phyloP scores from a whole-genome alignment of 2,113 vertebrate genomes.

The Pelmatolapia mariae region DNA sequence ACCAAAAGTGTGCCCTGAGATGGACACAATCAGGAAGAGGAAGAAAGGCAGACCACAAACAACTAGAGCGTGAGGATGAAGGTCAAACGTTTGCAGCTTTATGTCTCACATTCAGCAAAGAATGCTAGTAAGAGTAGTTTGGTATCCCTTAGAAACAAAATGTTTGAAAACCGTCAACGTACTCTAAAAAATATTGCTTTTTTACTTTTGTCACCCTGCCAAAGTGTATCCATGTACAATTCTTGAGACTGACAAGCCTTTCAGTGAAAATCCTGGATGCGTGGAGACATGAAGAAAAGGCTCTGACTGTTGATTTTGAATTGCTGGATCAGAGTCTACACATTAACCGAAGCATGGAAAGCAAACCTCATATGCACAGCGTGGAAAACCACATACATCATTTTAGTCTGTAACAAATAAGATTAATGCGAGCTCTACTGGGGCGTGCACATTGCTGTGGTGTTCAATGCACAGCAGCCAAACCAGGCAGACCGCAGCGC shows the following conservation, averaged over 20 bases:
- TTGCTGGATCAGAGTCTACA: slow-evolving; percentile 32
- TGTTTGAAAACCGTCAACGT: background rate
- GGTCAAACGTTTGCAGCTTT: background rate
- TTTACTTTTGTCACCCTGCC: slow-evolving; percentile 10
- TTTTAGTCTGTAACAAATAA: slow-evolving; percentile 58
- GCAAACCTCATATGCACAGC: slow-evolving; percentile 34
- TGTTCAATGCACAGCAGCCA: slow-evolving; percentile 14
- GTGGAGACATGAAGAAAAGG: slow-evolving; percentile 6
- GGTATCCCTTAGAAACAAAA: background rate
- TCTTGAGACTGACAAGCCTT: background rate
- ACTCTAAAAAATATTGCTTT: background rate
- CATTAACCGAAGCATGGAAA: slow-evolving; percentile 47
- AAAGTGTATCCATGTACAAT: background rate
- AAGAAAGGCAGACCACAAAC: background rate
- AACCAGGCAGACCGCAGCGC: slow-evolving; percentile 29
- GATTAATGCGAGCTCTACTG: slow-evolving; percentile 52
- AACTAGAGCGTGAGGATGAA: background rate
- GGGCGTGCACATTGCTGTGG: slow-evolving; percentile 51
- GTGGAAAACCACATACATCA: slow-evolving; percentile 54
- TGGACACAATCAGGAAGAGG: background rate
- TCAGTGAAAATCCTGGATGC: background rate
- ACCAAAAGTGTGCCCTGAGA: background rate
- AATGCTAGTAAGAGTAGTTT: background rate
- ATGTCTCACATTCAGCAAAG: background rate
- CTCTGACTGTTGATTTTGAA: slow-evolving; percentile 21